Base-by-base conservation (phyloP, 2,888 invertebrate species). In the Coleophora flavipennella region DNA sequence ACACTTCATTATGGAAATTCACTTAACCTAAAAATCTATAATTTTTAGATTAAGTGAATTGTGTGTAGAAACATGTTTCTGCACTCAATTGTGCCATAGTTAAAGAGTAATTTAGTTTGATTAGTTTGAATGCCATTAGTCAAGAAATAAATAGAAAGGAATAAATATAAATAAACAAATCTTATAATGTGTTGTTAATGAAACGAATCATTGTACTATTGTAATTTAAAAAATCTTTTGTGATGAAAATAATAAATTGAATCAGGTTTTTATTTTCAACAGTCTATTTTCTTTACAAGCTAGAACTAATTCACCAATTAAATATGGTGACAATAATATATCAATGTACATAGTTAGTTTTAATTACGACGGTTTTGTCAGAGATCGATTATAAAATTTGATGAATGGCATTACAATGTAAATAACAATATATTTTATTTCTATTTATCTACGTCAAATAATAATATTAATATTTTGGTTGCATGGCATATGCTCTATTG, bases 291-390 rank as follows among this genome's bases (percentile, higher is more conserved):
- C 20, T 3, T 6, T 3, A 20, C 20, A 20, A 48, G 20, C 50
- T 61, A 64, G 57, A 50, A 41, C 54, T 67, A 64, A 65, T 62
- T 81, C 80, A 80, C 83, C 81, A 80, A 41, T 46, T 66, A 62
- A 60, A 64, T 63, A 76, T 80, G 83, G 81, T 81, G 83, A 83
- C 80, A 80, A 80, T 81, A 83, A 83, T 68, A 77, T 78, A 79
- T 78, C 76, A 75, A 55, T 83, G 79, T 81, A 81, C 55, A 79
- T 78, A 80, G 66, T 65, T 75, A 78, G 72, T 62, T 72, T 67
- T 70, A 75, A 75, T 68, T 63, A 61, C 50, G 59, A 59, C 51
- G 46, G 51, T 58, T 57, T 60, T 59, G 59, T 63, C 62, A 55
- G 47, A 51, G 50, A 20, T 20, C 20, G 20, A 20, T 6, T 3